A percentile compares a stretch with the other conserved stretches of the same genome.
phyloP scores from a whole-genome alignment of 2,113 vertebrate genomes.

The Cranoglanis bouderius region DNA sequence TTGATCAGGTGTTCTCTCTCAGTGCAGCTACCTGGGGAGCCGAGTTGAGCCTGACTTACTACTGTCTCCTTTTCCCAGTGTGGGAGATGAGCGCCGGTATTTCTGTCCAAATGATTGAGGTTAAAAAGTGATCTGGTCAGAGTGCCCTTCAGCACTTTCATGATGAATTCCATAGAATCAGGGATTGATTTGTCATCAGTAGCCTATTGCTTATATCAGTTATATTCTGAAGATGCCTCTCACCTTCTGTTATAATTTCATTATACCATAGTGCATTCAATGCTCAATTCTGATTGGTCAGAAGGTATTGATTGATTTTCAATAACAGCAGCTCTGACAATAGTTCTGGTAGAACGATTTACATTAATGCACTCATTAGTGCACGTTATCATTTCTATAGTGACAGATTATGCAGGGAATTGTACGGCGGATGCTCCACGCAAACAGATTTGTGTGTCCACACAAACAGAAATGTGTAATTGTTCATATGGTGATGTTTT shows the following conservation, averaged over 20 bases:
- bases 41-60: constrained; percentile 49
- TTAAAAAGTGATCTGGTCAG: constrained; percentile 41
- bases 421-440: no score
- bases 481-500: background rate
- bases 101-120: constrained; percentile 48
- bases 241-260: background rate
- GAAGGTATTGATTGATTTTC: background rate
- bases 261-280: background rate
- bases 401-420: background rate
- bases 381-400: background rate
- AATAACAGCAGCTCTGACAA: background rate
- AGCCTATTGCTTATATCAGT: background rate
- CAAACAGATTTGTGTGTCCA: background rate
- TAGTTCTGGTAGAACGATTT: background rate
- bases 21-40: constrained; percentile 61
- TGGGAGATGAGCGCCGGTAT: constrained; percentile 24
- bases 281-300: background rate
- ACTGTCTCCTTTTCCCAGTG: constrained; percentile 65
- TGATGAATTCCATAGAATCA: constrained; percentile 23
- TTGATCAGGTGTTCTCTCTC: constrained; percentile 66
- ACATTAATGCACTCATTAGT: background rate
- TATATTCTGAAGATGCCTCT: background rate
- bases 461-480: background rate
- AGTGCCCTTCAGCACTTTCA: constrained; percentile 27
- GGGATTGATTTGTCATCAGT: constrained; percentile 19